phyloP scores from a whole-genome alignment of 2,797 vertebrate species.

The Leptatherina wallacei region DNA sequence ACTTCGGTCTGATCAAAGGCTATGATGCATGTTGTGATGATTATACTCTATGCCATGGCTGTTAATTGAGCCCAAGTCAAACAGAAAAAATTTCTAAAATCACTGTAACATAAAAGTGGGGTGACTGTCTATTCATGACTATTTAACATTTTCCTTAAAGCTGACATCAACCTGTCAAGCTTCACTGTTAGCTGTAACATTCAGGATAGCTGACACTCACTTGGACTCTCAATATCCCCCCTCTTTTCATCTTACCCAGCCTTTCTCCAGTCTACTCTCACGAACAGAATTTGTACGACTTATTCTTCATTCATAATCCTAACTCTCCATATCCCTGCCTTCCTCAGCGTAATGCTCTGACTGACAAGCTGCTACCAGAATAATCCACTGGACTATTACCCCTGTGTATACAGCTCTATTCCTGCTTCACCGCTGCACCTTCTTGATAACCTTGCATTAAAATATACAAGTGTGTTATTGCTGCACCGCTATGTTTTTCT shows the following conservation, averaged over 20 bases:
- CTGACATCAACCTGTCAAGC: neutral
- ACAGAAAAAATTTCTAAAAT: neutral
- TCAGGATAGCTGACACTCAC: conserved; percentile 7
- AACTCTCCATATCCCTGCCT: conserved; percentile 3
- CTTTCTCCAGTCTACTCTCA: conserved; percentile 10
- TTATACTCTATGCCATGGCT: neutral
- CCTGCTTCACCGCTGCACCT: neutral
- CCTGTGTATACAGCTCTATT: conserved; percentile 6
- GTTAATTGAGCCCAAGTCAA: neutral
- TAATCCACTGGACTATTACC: conserved; percentile 18
- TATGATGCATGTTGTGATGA: conserved; percentile 11
- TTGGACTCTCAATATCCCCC: neutral
- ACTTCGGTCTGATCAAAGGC: conserved; percentile 50
- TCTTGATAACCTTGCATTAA: neutral
- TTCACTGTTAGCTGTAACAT: neutral
- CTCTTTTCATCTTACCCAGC: neutral
- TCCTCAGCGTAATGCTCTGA: conserved; percentile 12
- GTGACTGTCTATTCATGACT: neutral
- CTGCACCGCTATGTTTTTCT: conserved; percentile 31
- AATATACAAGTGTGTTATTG: neutral
- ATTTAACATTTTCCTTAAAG: neutral
- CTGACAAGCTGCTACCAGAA: conserved; percentile 6
- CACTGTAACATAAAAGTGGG: neutral
- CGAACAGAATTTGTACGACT: conserved; percentile 30
- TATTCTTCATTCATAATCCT: conserved; percentile 49